A percentile compares a stretch with the other conserved stretches of the same genome.
phyloP scores from a whole-genome alignment of 2,888 invertebrate genomes.

The Vesta saturnalis region DNA sequence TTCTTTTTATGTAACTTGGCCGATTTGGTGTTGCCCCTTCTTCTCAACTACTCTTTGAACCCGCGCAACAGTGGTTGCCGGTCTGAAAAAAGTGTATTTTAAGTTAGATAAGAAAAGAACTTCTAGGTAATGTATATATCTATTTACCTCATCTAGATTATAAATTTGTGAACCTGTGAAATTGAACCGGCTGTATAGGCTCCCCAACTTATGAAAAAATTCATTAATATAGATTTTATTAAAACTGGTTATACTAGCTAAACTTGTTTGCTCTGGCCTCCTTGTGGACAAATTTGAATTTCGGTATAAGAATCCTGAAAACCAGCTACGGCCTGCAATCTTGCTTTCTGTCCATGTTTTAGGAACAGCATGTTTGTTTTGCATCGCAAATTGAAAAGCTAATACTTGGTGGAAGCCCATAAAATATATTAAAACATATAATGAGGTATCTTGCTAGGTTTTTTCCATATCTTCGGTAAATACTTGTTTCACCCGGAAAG shows the following conservation, averaged over 20 bases:
- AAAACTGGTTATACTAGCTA: too few species aligned
- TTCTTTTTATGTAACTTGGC: background rate
- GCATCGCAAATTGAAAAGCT: slow-evolving; percentile 19
- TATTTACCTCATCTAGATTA: background rate
- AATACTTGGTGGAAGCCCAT: slow-evolving; percentile 5
- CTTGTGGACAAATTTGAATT: slow-evolving; percentile 13
- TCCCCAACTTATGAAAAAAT: background rate
- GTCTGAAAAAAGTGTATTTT: background rate
- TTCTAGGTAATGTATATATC: background rate
- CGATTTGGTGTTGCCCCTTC: too few species aligned
- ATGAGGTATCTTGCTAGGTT: background rate
- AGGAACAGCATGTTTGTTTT: slow-evolving; percentile 6
- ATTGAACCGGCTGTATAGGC: background rate
- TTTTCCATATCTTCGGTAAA: background rate
- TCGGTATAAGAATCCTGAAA: slow-evolving; percentile 20
- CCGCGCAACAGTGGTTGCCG: background rate
- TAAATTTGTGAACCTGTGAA: too few species aligned
- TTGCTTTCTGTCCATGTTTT: slow-evolving; percentile 17
- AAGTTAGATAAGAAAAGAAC: too few species aligned
- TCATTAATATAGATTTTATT: background rate
- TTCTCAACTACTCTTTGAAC: too few species aligned
- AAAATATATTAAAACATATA: background rate
- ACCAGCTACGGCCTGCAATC: slow-evolving; percentile 10
- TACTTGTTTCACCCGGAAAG: background rate
- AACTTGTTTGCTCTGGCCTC: slow-evolving; percentile 23